Evolutionary conservation across 2,113 vertebrate genomes (phyloP), one percentile per base, ranked within the genome.

Genomic region (Montifringilla adamsi): DNA sequence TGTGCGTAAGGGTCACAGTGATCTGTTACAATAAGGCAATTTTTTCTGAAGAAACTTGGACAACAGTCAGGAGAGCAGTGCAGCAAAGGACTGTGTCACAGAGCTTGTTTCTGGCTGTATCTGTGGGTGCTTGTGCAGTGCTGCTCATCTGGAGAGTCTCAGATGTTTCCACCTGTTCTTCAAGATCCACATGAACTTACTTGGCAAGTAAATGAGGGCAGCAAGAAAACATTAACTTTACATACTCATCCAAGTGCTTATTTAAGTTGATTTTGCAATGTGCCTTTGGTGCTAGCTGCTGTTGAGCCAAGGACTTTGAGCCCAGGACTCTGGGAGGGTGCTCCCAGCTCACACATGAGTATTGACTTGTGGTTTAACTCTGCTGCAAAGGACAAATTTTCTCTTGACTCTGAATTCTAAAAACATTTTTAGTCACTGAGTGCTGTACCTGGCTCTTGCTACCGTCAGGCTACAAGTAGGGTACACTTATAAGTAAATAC

Each of bases 71-170:
- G 27, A 24, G 50, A 60, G n/a, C 67, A 13, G 4, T 7, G 44
- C 4, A 7, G 24, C 35, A 31, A 58, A 49, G 39, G 28, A 2
- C 73, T 70, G 27, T 7, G 1, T 28, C 1, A 0, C 21, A 15
- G 33, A 43, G 39, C 15, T 67, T 43, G 19, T 72, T 78, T 64
- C 43, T 76, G 59, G 15, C 46, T 55, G 11, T 23, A 1, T 47
- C 39, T 52, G 27, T 22, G 4, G 2, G 52, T 68, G 85, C 63
- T 67, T 39, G 39, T 43, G 49, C 41, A 24, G 50, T 26, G 52
- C 62, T 77, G 33, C 62, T 91, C 26, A 35, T 33, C 11, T 2
- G 39, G 52, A 68, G 59, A 69, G 30, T 35, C 35, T 73, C 13
- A 17, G 20, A 10, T 72, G 26, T 37, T 72, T 82, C 67, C 63